Evolutionary conservation across 2,113 vertebrate genomes (phyloP).

Genomic region (Nymphicus hollandicus): DNA sequence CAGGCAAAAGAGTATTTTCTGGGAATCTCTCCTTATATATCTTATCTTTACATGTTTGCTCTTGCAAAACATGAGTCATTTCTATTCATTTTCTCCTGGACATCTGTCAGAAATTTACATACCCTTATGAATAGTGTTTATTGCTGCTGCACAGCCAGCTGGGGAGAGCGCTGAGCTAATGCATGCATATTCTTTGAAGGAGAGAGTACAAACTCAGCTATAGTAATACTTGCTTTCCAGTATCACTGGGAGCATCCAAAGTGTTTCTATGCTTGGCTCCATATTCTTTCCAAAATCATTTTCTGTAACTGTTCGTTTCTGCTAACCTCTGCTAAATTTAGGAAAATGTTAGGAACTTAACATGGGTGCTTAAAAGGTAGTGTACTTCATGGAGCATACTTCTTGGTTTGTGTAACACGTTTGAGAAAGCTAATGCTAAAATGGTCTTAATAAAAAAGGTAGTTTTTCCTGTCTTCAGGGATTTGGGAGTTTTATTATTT

Average conservation of each 20-base stretch:
- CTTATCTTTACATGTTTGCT: conserved; percentile 1
- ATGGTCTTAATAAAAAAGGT: not conserved
- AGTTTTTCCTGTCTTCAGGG: not conserved
- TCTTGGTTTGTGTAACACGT: not conserved
- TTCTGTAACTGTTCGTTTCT: not conserved
- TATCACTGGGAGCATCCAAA: not conserved
- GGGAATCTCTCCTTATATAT: not conserved
- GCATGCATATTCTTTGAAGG: not conserved
- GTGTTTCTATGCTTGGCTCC: not conserved
- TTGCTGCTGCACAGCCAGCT: conserved; percentile 18
- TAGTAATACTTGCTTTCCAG: not conserved
- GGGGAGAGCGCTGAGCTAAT: not conserved
- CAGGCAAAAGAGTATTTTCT: not conserved
- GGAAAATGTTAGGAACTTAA: not conserved
- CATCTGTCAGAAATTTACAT: conserved; percentile 59
- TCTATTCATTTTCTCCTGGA: conserved; percentile 13
- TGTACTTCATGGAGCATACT: not conserved
- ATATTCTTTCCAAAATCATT: not conserved
- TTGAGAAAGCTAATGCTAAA: not conserved
- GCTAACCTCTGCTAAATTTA: not conserved
- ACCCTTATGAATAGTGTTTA: conserved; percentile 21
- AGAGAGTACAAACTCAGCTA: not conserved
- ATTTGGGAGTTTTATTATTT: not conserved
- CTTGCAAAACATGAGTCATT: conserved; percentile 27
- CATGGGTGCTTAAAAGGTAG: not conserved